These are phyloP conservation scores for Cettia cetti DNA, from an alignment of 2,113 vertebrate genomes.

Conservation along the genomic window DNA sequence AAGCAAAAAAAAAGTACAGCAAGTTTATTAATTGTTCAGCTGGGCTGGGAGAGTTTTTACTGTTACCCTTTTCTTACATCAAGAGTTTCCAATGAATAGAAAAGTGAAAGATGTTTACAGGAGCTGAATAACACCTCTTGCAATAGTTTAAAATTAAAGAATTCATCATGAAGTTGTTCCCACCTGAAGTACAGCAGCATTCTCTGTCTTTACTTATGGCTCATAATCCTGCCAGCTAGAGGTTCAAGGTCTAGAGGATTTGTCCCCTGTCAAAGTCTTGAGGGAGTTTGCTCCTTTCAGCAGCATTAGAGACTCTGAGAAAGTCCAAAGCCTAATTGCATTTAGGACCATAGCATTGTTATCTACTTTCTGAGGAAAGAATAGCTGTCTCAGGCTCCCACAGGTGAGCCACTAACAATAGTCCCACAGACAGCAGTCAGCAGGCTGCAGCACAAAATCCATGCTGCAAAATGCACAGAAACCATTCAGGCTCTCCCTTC, in stretches of 20 bases:
- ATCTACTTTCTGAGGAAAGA: neutral
- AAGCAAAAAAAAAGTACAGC: neutral
- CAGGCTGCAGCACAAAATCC: neutral
- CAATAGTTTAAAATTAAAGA: slow-evolving; percentile 42
- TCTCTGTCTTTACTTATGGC: neutral
- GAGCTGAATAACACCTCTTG: neutral
- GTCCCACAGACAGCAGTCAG: neutral
- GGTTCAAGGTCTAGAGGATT: neutral
- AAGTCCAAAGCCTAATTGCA: neutral
- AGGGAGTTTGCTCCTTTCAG: neutral
- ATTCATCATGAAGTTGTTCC: neutral
- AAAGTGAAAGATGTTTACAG: slow-evolving; percentile 40
- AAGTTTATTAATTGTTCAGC: slow-evolving; percentile 41
- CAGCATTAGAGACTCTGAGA: neutral
- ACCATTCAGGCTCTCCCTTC: neutral
- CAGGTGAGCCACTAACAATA: neutral
- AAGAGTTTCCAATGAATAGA: slow-evolving; percentile 17
- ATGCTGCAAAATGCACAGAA: neutral
- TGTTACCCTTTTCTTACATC: neutral
- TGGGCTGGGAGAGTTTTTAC: neutral
- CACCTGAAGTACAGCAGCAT: neutral
- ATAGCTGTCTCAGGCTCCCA: neutral
- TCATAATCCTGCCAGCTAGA: neutral
- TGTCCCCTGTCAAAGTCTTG: neutral
- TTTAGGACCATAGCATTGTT: neutral